phyloP scores from a whole-genome alignment of 2,797 vertebrate genomes.

The Sebastes variabilis region DNA sequence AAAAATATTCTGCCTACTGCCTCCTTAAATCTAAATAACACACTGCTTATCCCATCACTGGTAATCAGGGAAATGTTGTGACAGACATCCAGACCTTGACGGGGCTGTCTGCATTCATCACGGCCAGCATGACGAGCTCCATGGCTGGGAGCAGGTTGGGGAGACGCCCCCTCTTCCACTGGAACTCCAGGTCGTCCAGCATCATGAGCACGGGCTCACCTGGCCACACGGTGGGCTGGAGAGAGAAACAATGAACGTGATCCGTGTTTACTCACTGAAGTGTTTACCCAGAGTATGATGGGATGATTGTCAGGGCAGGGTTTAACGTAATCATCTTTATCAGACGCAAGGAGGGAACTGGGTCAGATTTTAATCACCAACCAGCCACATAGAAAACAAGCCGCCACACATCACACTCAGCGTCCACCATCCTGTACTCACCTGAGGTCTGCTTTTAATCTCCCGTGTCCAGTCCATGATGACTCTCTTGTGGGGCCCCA shows the following conservation, averaged over 20 bases:
- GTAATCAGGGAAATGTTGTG: neutral
- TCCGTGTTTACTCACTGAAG: neutral
- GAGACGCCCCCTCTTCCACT: slow-evolving; percentile 83
- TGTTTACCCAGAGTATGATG: neutral
- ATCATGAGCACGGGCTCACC: slow-evolving; percentile 83
- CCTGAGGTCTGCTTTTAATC: slow-evolving; percentile 76
- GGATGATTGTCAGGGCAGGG: slow-evolving; percentile 19
- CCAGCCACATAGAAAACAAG: neutral
- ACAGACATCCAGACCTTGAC: slow-evolving; percentile 68
- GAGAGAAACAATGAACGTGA: neutral
- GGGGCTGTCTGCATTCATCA: slow-evolving; percentile 69
- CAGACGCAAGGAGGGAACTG: slow-evolving; percentile 43
- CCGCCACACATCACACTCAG: neutral
- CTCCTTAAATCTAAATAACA: neutral
- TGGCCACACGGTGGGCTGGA: slow-evolving; percentile 78
- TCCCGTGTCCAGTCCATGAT: slow-evolving; percentile 82
- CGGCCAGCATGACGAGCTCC: slow-evolving; percentile 80
- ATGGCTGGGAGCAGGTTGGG: slow-evolving; percentile 79
- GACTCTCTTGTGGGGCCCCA: slow-evolving; percentile 75
- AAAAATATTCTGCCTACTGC: no score
- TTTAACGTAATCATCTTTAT: slow-evolving; percentile 58
- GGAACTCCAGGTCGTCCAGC: slow-evolving; percentile 85
- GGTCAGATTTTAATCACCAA: slow-evolving; percentile 52
- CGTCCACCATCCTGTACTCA: slow-evolving; percentile 20
- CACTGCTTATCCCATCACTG: neutral